Conservation (phyloP, 2,888 invertebrate species). For the Elysia crispata region DNA sequence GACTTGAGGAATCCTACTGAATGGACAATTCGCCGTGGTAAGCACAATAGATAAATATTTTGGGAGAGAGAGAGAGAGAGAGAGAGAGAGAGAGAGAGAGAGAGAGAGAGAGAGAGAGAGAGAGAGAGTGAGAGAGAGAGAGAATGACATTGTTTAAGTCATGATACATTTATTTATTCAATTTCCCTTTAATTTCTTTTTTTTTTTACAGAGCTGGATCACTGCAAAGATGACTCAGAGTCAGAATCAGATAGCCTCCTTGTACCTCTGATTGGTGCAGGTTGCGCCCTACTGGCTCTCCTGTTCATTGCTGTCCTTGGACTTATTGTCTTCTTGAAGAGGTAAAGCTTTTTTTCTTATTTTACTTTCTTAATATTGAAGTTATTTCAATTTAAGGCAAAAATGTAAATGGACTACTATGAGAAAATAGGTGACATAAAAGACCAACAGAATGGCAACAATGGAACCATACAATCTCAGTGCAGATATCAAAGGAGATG, state of each 20-base stretch:
- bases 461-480: too few relatives aligned
- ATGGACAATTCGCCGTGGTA: conserved; percentile 39
- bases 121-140: too few relatives aligned
- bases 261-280: conserved; percentile 36
- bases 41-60: not conserved
- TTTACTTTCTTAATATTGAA: too few relatives aligned
- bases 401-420: too few relatives aligned
- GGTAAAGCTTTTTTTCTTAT: conserved; percentile 2
- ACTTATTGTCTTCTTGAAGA: conserved; percentile 21
- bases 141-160: too few relatives aligned
- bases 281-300: conserved; percentile 19
- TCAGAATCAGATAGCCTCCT: not conserved
- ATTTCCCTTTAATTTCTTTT: not conserved
- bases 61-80: too few relatives aligned
- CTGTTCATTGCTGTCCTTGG: conserved; percentile 20
- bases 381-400: too few relatives aligned
- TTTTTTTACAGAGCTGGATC: not conserved
- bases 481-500: too few relatives aligned
- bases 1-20: conserved; percentile 6
- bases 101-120: too few relatives aligned
- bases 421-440: too few relatives aligned
- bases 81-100: too few relatives aligned
- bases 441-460: too few relatives aligned
- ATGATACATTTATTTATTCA: not conserved
- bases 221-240: conserved; percentile 2